These are phyloP conservation scores for Anguilla obscura DNA, from an alignment of 2,797 vertebrate species.

Conservation along the genomic window DNA sequence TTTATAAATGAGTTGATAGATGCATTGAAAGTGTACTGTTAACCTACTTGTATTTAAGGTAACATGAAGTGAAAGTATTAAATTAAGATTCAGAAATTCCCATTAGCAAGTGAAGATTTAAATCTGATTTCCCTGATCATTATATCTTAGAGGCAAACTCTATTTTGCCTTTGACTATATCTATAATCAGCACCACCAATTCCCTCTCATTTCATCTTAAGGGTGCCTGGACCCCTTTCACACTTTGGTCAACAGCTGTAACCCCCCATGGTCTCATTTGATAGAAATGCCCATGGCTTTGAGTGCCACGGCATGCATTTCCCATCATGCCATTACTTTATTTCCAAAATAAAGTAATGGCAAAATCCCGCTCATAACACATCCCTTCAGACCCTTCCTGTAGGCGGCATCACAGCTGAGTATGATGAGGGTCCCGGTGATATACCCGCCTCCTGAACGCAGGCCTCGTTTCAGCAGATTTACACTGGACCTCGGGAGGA, in stretches of 20 bases:
- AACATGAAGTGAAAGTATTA: not conserved
- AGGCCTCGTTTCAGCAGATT: not conserved
- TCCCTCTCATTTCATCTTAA: not conserved
- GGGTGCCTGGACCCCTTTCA: not conserved
- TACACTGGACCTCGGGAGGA: not conserved
- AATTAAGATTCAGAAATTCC: not conserved
- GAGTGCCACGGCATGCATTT: not conserved
- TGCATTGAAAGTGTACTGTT: not conserved
- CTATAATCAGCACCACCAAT: not conserved
- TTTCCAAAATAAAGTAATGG: too few relatives aligned
- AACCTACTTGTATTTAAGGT: not conserved
- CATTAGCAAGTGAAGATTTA: not conserved
- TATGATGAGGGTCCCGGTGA: not conserved
- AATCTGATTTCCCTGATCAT: not conserved
- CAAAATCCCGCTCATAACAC: slow-evolving; percentile 47
- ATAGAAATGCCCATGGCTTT: not conserved
- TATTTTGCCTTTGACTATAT: not conserved
- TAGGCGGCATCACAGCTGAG: not conserved
- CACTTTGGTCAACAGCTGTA: not conserved
- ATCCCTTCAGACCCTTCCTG: slow-evolving; percentile 35
- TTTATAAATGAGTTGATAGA: not conserved
- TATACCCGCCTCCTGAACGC: not conserved
- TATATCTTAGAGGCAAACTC: not conserved
- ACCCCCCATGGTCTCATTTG: not conserved
- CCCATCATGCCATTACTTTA: not conserved